Base-by-base conservation (phyloP, 2,888 invertebrate genomes). In the Pardosa pseudoannulata region DNA sequence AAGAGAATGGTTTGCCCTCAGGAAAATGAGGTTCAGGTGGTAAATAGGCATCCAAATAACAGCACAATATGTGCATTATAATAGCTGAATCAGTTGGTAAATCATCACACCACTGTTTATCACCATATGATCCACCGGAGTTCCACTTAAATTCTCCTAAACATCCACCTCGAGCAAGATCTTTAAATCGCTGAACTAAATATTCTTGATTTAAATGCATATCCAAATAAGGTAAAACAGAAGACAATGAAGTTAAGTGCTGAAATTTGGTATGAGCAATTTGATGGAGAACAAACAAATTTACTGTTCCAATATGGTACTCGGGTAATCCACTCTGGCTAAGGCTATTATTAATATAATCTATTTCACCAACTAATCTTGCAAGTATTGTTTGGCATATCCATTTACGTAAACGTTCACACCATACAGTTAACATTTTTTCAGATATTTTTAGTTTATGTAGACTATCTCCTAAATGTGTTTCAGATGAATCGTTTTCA, bases 141-240 rank as follows among this genome's bases (percentile, higher is more conserved):
- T 95, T 95, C 97, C 98, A 98, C 89, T 94, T 94, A 92, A 95
- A 98, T 90, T 95, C 95, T 90, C 96, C 95, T 93, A 98, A 95
- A 90, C 96, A 96, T 11, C 97, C 96, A 88, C 96, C 97, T 90
- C 93, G 94, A 0, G 95, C 94, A 88, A 98, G 93, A 90, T 96
- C 95, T 90, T 93, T 93, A 41, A 97, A 94, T 89, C 98, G 93
- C 88, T 94, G 94, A 70, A 96, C 95, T 19, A 96, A 92, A 93
- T 97, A 98, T 90, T 96, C 95, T 91, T 97, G 97, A 92, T 97
- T 96, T 23, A 94, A 93, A 70, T 95, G 95, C 73, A 96, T 93
- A 90, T 96, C 96, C 86, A 98, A 92, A 91, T 96, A 98, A 0
- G 96, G 95, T 74, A 96, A 93, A 67, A 97, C 91, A 56, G 93